Evolutionary conservation across 1,140 invertebrate genomes (phyloP).

Genomic region (Pachyrhynchus sulphureomaculatus): DNA sequence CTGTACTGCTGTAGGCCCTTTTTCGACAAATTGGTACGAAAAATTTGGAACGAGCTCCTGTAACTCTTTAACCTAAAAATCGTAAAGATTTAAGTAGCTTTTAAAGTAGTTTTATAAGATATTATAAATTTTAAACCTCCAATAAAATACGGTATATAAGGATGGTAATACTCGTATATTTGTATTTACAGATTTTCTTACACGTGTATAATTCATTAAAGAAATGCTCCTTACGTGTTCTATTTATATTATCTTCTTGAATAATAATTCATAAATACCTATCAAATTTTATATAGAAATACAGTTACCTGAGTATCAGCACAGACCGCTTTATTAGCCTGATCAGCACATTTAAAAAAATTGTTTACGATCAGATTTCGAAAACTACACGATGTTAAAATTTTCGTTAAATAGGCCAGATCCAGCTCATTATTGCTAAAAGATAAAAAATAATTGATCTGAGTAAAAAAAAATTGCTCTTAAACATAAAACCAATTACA

Average conservation of each 20-base stretch:
- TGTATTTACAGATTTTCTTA: too few relatives aligned
- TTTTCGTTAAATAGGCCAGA: constrained; percentile 18
- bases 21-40: constrained; percentile 15
- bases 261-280: too few relatives aligned
- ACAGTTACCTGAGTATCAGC: constrained; percentile 5
- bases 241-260: too few relatives aligned
- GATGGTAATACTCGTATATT: too few relatives aligned
- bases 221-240: too few relatives aligned
- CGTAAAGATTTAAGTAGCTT: not conserved
- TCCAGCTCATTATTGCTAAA: constrained; percentile 29
- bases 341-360: constrained; percentile 24
- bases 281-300: too few relatives aligned
- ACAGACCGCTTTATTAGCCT: constrained; percentile 14
- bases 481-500: not conserved
- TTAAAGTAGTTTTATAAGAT: too few relatives aligned
- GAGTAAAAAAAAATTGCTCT: not conserved
- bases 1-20: constrained; percentile 25
- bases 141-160: too few relatives aligned
- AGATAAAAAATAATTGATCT: not conserved
- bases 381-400: constrained; percentile 19
- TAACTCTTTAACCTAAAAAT: constrained; percentile 24
- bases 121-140: too few relatives aligned
- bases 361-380: constrained; percentile 27
- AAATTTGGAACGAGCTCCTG: constrained; percentile 26
- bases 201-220: too few relatives aligned